Base-by-base conservation (phyloP, 2,888 invertebrate genomes). In the Limnephilus auricula region DNA sequence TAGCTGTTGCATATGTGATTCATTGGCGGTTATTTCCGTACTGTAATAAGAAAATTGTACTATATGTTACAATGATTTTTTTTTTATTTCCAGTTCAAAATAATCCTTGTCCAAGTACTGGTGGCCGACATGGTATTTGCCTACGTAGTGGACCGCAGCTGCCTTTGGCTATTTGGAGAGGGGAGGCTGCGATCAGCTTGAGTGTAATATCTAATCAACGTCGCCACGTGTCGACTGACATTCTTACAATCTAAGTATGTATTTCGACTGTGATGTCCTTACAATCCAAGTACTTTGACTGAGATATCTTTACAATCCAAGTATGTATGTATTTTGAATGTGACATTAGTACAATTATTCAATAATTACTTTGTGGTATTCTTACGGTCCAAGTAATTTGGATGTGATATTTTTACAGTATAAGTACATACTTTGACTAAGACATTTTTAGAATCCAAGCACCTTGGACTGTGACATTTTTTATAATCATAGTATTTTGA, bases 81-180 rank as follows among this genome's bases (percentile, higher is more conserved):
- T 65, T 79, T 90, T 84, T 45, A 31, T 90, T 89, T 97, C 89
- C 97, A 99, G 99, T 99, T 99, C 95, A 99, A 99, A 93, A 96
- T 97, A 93, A 97, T 97, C 93, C 95, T 99, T 94, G 96, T 99
- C 89, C 96, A 97, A 95, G 98, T 99, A 30, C 96, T 99, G 93
- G 96, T 98, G 93, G 97, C 97, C 0, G 99, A 99, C 95, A 98
- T 99, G 94, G 95, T 97, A 93, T 97, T 98, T 94, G 98, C 99
- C 5, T 99, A 97, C 94, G 94, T 98, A 32, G 97, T 98, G 92
- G 99, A 99, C 95, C 97, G 99, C 94, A 94, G 97, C 79, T 99
- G 98, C 95, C 96, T 98, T 94, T 98, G 97, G 96, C 95, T 99
- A 87, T 98, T 98, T 94, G 98, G 99, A 37, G 98, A 98, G 95